These are phyloP conservation scores for Stegodyphus mimosarum DNA, from an alignment of 1,140 invertebrate species.

Conservation along the genomic window DNA sequence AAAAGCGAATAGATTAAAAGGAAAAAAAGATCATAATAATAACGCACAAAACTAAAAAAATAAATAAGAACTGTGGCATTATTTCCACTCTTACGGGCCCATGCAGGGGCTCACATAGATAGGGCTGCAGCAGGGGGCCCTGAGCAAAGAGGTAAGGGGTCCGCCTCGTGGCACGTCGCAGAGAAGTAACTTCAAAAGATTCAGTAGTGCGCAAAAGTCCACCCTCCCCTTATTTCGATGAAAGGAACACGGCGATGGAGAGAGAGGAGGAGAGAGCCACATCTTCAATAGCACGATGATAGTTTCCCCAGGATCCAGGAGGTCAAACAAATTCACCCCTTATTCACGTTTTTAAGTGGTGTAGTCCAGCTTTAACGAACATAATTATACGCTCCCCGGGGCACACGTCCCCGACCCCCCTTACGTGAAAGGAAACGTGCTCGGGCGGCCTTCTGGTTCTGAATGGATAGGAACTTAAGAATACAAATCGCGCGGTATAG, in stretches of 20 bases:
- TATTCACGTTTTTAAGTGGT: conserved; percentile 61
- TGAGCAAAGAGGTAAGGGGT: conserved; percentile 4
- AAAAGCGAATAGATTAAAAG: conserved; percentile 24
- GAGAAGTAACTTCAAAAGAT: conserved; percentile 40
- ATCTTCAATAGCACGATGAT: conserved; percentile 43
- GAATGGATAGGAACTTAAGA: conserved; percentile 33
- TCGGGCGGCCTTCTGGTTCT: neutral
- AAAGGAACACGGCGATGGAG: neutral
- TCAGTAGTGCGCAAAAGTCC: conserved; percentile 30
- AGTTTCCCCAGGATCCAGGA: conserved; percentile 26
- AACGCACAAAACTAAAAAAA: conserved; percentile 11
- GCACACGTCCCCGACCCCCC: neutral
- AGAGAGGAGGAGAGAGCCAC: neutral
- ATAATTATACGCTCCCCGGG: conserved; percentile 58
- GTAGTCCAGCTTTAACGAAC: conserved; percentile 61
- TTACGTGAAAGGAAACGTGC: conserved; percentile 48
- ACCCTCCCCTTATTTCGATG: neutral
- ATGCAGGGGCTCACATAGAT: neutral
- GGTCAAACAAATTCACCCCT: conserved; percentile 60
- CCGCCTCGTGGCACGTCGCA: neutral
- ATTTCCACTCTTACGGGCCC: conserved; percentile 14
- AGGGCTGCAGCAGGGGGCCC: neutral
- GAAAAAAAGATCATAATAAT: conserved; percentile 9
- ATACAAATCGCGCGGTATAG: conserved; percentile 19
- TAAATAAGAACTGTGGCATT: conserved; percentile 41